Percentiles rank a stretch among this genome's conserved stretches.
phyloP scores from a whole-genome alignment of 2,113 vertebrate species.

The Pluvianellus socialis region DNA sequence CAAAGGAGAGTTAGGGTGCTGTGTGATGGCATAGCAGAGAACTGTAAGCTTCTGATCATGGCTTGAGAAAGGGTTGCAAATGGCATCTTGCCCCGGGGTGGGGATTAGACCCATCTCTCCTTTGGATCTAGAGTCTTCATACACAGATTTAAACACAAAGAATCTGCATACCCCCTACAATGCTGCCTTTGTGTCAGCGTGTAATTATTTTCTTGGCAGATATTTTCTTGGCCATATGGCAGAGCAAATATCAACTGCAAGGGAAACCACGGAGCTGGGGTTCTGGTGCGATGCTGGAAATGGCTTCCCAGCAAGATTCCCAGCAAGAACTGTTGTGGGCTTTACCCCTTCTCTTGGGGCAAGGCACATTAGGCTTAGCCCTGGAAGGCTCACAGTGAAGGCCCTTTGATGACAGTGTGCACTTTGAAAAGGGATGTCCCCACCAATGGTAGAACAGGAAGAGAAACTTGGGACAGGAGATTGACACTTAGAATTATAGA shows the following conservation, averaged over 20 bases:
- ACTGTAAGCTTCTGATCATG: background rate
- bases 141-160: background rate
- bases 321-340: background rate
- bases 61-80: background rate
- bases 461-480: background rate
- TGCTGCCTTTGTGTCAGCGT: background rate
- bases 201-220: background rate
- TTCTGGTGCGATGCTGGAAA: background rate
- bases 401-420: background rate
- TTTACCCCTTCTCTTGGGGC: background rate
- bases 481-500: background rate
- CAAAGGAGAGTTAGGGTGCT: background rate
- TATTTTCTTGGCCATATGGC: background rate
- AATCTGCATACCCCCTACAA: background rate
- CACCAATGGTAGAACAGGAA: background rate
- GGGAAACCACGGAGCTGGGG: background rate
- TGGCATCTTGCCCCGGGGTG: no score
- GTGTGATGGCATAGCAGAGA: background rate
- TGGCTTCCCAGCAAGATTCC: background rate
- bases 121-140: background rate
- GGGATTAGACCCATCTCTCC: background rate
- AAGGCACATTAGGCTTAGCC: background rate
- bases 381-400: background rate
- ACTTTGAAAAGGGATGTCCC: background rate
- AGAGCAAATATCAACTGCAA: background rate